Percentiles rank a stretch among this genome's conserved stretches.
phyloP scores from a whole-genome alignment of 2,888 invertebrate species.

The Calliscelio sp. region DNA sequence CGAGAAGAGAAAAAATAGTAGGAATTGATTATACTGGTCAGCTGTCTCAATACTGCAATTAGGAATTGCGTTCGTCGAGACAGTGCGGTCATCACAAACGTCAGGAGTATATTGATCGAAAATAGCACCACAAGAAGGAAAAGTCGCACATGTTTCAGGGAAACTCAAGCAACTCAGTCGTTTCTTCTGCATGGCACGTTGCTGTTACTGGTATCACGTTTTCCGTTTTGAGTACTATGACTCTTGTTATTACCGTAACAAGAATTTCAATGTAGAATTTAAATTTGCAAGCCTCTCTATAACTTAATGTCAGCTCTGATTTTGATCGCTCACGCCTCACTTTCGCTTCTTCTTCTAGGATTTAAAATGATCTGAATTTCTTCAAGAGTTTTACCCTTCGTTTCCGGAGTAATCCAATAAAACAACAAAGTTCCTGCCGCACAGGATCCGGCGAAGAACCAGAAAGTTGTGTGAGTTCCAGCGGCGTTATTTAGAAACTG shows the following conservation, averaged over 20 bases:
- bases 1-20: neutral
- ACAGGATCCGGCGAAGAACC: constrained; percentile 87
- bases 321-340: neutral
- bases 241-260: too few species aligned
- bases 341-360: constrained; percentile 34
- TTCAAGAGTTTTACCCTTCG: constrained; percentile 88
- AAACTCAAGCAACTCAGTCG: neutral
- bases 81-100: neutral
- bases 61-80: neutral
- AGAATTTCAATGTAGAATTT: too few species aligned
- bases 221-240: too few species aligned
- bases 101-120: neutral
- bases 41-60: constrained; percentile 2
- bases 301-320: too few species aligned
- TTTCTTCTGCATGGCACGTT: neutral
- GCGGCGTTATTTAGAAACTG: constrained; percentile 87
- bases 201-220: too few species aligned
- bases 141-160: neutral
- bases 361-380: constrained; percentile 86
- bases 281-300: too few species aligned
- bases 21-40: neutral
- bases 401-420: constrained; percentile 87
- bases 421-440: constrained; percentile 87
- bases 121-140: neutral
- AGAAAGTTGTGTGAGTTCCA: constrained; percentile 87